Evolutionary conservation across 2,888 invertebrate genomes (phyloP).

Genomic region (Aethes cnicana): DNA sequence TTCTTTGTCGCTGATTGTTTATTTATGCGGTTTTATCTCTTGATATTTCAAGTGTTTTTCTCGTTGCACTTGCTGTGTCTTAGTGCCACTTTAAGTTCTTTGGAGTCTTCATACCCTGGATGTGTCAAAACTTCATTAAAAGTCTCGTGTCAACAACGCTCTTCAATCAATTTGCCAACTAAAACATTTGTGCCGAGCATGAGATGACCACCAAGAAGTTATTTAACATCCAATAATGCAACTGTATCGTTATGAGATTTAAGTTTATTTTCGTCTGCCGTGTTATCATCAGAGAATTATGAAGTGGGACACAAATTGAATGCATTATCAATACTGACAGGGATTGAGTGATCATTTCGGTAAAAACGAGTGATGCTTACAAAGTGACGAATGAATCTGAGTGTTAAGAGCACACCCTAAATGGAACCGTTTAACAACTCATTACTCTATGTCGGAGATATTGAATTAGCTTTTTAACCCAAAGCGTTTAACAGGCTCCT

Average conservation of each 20-base stretch:
- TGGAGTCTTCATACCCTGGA: slow-evolving; percentile 42
- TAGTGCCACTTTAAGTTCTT: slow-evolving; percentile 46
- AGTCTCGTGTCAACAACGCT: background rate
- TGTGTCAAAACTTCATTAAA: slow-evolving; percentile 46
- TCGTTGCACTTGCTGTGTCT: slow-evolving; percentile 40
- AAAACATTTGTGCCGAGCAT: background rate
- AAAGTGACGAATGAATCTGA: slow-evolving; percentile 41
- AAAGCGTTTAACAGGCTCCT: slow-evolving; percentile 9
- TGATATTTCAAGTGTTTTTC: slow-evolving; percentile 48
- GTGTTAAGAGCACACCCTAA: slow-evolving; percentile 40
- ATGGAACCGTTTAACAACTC: slow-evolving; percentile 42
- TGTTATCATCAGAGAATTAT: slow-evolving; percentile 7
- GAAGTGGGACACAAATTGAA: slow-evolving; percentile 48
- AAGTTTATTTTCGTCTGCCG: background rate
- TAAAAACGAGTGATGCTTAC: slow-evolving; percentile 35
- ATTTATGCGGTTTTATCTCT: slow-evolving; percentile 40
- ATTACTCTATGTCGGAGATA: slow-evolving; percentile 43
- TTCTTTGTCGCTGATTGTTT: slow-evolving; percentile 43
- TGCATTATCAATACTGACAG: slow-evolving; percentile 56
- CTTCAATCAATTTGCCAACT: slow-evolving; percentile 3
- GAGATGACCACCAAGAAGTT: background rate
- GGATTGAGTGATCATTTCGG: slow-evolving; percentile 51
- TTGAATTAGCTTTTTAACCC: slow-evolving; percentile 20
- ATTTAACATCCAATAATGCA: background rate
- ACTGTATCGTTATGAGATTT: background rate